Evolutionary conservation across 1,140 invertebrate species (phyloP), one percentile per base, ranked within the genome.

Genomic region (Trichomalopsis sarcophagae): DNA sequence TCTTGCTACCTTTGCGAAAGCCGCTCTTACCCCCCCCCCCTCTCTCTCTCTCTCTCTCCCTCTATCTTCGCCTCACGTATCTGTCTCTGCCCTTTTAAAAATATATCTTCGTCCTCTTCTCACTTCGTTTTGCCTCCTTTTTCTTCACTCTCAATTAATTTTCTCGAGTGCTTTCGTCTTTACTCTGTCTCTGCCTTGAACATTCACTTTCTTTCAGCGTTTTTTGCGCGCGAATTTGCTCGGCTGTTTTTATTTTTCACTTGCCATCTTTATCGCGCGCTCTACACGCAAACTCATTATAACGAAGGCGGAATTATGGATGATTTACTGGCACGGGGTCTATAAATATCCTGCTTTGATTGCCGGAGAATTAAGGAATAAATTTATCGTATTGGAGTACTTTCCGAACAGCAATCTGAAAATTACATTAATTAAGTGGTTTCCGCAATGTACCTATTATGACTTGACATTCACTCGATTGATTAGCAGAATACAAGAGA

Each of bases 1-100:
- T 85, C 86, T 87, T 81, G 86, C 81, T 84, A 30, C 79, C 74
- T 73, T 79, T 86, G 82, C 71, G 75, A 76, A 81, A 71, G 62
- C 13, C 17, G 44, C 62, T 40, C 14, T 14, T 62, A 17, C 76
- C 36, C 62, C 14, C 68, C 21, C 40, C 74, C 55, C 40, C 71
- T 36, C 62, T 74, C 17, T 23, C 17, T 50, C 14, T 44, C 21
- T 17, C 40, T 75, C 10, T 40, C 36, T 50, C 40, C 23, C 27
- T 27, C 27, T 27, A 27, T 27, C 27, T 27, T 27, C 44, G 10
- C 55, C 44, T 74, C 27, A 71, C 33, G 27, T 71, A 33, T 33
- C 36, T n/a, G 11, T 47, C 68, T n/a, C 68, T 81, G 33, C 55
- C 55, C 77, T 62, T 79, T 66, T 17, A 77, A 77, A 77, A 55